Base-by-base conservation (phyloP, 2,888 invertebrate genomes). In the Andrena chrysosceles region DNA sequence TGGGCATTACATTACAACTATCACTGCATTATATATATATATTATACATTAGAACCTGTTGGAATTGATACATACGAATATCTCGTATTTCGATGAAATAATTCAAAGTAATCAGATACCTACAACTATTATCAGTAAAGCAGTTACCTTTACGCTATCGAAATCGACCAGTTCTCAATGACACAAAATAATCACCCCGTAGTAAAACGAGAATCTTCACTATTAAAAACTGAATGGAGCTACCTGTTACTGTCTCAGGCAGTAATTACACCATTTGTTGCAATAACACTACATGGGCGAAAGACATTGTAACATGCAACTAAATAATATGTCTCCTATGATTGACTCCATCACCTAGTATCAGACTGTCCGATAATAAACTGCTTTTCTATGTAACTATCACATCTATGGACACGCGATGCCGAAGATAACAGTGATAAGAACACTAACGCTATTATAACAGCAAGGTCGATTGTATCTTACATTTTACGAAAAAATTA, bases 81-180 rank as follows among this genome's bases (percentile, higher is more conserved):
- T 80, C 70, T 83, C 69, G 29, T 3, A 5, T 82, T 83, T 70
- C 83, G 0, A 23, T 54, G 13, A 23, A 33, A 63, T 42, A 48
- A 69, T 69, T 59, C 73, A 16, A 73, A 62, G 56, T 33, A 74
- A 60, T 48, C 13, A 13, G 31, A 42, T n/a, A n/a, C n/a, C n/a
- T n/a, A n/a, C 20, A 54, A 48, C 26, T 74, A 63, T 31, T 35
- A 48, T 31, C 8, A 13, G 59, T 10, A 20, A 62, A 72, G 7
- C 20, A 63, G 7, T 77, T 59, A 42, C 59, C 78, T 70, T 33
- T 29, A 63, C 29, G 16, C 1, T 7, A 2, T 8, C 29, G 33
- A 56, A 20, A 63, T 31, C 23, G 56, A 26, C 23, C 13, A 26
- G 54, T 29, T 8, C 26, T 35, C 13, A 49, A 64, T 29, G 48